Conservation (phyloP, 2,113 vertebrate genomes). For the Hippocampus comes region DNA sequence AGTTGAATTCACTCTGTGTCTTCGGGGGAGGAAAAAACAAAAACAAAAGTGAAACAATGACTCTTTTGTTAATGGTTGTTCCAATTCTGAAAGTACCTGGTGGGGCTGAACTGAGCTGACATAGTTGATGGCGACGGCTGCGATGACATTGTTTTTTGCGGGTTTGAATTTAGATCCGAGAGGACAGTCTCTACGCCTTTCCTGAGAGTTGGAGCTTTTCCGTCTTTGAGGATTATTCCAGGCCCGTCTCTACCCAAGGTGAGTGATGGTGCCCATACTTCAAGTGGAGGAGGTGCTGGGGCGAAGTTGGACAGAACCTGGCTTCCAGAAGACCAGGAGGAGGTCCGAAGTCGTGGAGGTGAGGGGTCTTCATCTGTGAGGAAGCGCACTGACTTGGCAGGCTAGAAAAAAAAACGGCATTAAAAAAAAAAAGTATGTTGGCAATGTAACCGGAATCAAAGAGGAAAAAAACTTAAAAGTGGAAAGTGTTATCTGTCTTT, state of each 20-base stretch:
- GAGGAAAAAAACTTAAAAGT: neutral
- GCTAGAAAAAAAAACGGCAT: conserved; percentile 43
- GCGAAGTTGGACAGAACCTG: conserved; percentile 37
- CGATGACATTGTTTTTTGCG: conserved; percentile 37
- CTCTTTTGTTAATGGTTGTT: neutral
- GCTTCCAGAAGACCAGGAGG: conserved; percentile 67
- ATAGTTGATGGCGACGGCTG: conserved; percentile 55
- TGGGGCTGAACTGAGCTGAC: conserved; percentile 76
- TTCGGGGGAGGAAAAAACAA: conserved; percentile 26
- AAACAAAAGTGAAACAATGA: neutral
- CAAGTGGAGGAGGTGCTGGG: conserved; percentile 53
- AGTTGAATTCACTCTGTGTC: conserved; percentile 64
- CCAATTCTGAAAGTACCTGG: conserved; percentile 49
- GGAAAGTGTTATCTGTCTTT: neutral
- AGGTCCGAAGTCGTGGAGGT: conserved; percentile 69
- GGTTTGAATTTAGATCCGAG: conserved; percentile 55
- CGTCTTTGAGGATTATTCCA: conserved; percentile 77
- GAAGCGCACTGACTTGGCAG: conserved; percentile 90
- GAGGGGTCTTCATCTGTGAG: conserved; percentile 78
- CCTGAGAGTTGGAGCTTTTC: conserved; percentile 71
- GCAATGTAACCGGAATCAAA: neutral
- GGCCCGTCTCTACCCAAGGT: conserved; percentile 76
- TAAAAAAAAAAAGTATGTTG: neutral
- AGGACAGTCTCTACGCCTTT: conserved; percentile 65
- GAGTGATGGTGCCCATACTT: conserved; percentile 69